Evolutionary conservation across 2,113 vertebrate genomes (phyloP), one percentile per base, ranked within the genome.

Genomic region (Carollia perspicillata): DNA sequence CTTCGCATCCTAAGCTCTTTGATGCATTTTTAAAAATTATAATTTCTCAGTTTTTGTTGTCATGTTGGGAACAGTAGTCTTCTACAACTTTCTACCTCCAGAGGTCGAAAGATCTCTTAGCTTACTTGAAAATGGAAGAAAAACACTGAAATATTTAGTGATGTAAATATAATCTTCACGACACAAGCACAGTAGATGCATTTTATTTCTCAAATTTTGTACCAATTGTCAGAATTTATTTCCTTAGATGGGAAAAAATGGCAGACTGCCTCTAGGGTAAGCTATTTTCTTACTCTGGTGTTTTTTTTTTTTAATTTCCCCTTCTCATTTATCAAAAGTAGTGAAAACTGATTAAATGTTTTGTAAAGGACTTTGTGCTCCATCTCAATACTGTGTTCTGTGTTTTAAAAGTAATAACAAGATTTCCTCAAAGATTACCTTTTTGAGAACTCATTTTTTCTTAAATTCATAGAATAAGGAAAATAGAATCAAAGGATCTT

Each of bases 271-370:
- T 72, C 20, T 7, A 55, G 40, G 42, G 17, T 4, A 83, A 68
- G n/a, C 85, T 66, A 74, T 72, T 93, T 94, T 77, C 20, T 83
- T 78, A 30, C 20, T 93, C 58, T 95, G 40, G 1, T 40, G 6
- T 35, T 37, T 96, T 84, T 11, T 6, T 13, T 55, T 37, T 75
- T 23, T 5, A 42, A 42, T 5, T 3, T 16, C n/a, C n/a, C 8
- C 9, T 92, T 94, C 44, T 83, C 28, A 22, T 55, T 89, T 92
- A 60, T 81, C 47, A 68, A 94, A 93, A 72, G 28, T 83, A 28
- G 23, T 60, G 5, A 79, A 91, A 55, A 51, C 42, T 49, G 60
- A 89, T 87, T 78, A 53, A 40, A 58, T 91, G 40, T 58, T 93
- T 94, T 87, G 16, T 47, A 55, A 77, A 35, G 20, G 30, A 72